These are phyloP conservation scores for Pao palembangensis DNA, from an alignment of 2,113 vertebrate species.

Conservation along the genomic window DNA sequence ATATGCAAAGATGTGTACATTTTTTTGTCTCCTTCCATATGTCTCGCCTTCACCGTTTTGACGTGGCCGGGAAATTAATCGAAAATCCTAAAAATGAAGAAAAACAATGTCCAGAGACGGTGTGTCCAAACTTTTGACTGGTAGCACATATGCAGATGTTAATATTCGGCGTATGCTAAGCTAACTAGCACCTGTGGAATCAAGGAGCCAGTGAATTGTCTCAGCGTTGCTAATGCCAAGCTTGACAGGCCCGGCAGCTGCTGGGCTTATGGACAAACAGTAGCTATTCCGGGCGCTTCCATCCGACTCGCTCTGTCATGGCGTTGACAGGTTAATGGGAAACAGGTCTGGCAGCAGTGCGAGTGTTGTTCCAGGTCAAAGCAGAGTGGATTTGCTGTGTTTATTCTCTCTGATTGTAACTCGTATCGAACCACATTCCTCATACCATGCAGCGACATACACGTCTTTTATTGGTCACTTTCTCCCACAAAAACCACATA, in stretches of 20 bases:
- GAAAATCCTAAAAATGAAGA: no score
- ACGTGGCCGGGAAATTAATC: no score
- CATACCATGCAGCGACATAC: neutral
- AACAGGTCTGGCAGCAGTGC: neutral
- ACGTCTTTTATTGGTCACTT: no score
- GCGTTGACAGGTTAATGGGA: conserved; percentile 7
- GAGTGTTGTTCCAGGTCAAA: neutral
- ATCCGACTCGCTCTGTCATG: conserved; percentile 16
- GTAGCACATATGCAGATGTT: no score
- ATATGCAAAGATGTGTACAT: no score
- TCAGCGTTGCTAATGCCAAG: conserved; percentile 21
- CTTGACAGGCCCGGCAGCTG: conserved; percentile 9
- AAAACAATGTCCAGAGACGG: no score
- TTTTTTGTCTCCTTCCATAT: no score
- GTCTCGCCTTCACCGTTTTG: no score
- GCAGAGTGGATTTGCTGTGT: neutral
- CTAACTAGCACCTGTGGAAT: conserved; percentile 1
- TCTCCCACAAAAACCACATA: no score
- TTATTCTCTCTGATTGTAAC: neutral
- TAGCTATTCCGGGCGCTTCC: conserved; percentile 7
- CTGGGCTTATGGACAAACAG: conserved; percentile 9
- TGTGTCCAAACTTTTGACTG: no score
- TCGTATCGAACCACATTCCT: neutral
- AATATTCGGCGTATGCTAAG: neutral
- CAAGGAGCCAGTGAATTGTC: conserved; percentile 17